Conservation (phyloP, 2,797 vertebrate genomes). For the Valencia hispanica region DNA sequence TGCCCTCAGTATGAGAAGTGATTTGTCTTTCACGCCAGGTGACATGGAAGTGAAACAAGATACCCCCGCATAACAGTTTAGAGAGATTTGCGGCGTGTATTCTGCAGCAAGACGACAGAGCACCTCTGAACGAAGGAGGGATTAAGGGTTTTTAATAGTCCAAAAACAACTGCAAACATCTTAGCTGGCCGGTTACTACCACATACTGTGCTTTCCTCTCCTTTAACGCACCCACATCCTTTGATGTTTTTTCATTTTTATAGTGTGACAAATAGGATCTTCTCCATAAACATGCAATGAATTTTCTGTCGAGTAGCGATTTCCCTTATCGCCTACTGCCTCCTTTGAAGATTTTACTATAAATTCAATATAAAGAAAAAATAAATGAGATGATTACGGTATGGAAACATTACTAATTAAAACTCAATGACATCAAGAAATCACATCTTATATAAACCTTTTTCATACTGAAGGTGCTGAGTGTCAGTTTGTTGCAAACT, state of each 20-base stretch:
- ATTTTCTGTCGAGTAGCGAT: slow-evolving; percentile 5
- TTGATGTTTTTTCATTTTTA: slow-evolving; percentile 12
- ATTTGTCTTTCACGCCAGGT: slow-evolving; percentile 50
- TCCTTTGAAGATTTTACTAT: neutral
- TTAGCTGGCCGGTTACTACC: neutral
- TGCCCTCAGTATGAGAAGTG: slow-evolving; percentile 34
- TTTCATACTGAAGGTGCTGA: neutral
- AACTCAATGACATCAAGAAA: neutral
- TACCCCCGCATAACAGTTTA: slow-evolving; percentile 1
- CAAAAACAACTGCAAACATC: neutral
- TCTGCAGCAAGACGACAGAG: neutral
- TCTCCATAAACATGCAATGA: slow-evolving; percentile 11
- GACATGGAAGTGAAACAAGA: slow-evolving; percentile 25
- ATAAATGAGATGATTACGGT: neutral
- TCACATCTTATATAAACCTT: neutral
- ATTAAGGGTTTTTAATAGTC: neutral
- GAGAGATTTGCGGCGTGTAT: neutral
- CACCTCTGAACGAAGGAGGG: neutral
- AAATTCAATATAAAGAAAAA: neutral
- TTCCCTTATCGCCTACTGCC: neutral
- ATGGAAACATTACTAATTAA: neutral
- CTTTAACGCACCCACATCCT: neutral
- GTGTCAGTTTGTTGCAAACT: neutral
- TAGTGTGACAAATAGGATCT: slow-evolving; percentile 17
- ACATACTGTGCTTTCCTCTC: slow-evolving; percentile 1